These are phyloP conservation scores for Natator depressus DNA, from an alignment of 2,113 vertebrate genomes.

Conservation along the genomic window DNA sequence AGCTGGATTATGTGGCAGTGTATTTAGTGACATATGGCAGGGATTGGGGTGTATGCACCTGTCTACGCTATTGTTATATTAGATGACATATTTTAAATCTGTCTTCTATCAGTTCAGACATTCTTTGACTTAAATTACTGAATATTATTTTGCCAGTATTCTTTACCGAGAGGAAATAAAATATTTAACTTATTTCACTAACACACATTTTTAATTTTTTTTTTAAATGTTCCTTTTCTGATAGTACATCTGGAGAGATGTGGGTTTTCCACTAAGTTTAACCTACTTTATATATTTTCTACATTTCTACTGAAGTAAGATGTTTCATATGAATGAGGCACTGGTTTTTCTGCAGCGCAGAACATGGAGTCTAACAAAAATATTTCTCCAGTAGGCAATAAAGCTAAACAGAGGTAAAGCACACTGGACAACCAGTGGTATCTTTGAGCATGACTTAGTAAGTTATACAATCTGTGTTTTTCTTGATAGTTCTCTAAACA, in stretches of 20 bases:
- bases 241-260: background rate
- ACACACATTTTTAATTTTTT: background rate
- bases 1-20: background rate
- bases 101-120: constrained; percentile 18
- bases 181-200: background rate
- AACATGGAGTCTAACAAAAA: constrained; percentile 41
- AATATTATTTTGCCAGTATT: background rate
- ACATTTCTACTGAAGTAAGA: constrained; percentile 44
- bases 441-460: constrained; percentile 31
- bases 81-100: background rate
- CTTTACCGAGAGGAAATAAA: background rate
- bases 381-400: constrained; percentile 43
- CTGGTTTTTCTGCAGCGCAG: constrained; percentile 6
- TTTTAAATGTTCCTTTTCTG: constrained; percentile 25
- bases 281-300: background rate
- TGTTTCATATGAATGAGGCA: constrained; percentile 7
- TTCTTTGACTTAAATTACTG: constrained; percentile 18
- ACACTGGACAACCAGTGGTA: background rate
- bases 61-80: constrained; percentile 40
- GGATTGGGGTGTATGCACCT: constrained; percentile 23
- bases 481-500: constrained; percentile 34
- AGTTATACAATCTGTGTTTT: constrained; percentile 26
- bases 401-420: constrained; percentile 45
- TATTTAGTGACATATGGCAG: constrained; percentile 3
- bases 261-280: background rate